Percentiles rank a stretch among this genome's conserved stretches.
Evolutionary conservation across 2,888 invertebrate genomes (phyloP).

Genomic region (Athripsodes cinereus): DNA sequence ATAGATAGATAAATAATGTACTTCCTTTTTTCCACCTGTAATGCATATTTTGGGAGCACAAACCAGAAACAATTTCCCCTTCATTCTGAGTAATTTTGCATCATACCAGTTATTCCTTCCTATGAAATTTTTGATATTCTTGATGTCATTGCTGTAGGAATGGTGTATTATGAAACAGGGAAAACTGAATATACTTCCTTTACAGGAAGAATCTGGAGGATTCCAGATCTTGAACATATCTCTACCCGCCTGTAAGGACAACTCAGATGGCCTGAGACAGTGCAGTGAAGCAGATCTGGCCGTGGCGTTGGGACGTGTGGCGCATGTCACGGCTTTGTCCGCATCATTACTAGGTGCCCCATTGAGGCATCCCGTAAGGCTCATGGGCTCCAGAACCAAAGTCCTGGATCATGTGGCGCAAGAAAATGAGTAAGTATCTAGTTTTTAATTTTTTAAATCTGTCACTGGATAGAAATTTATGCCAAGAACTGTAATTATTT

Average conservation of each 20-base stretch:
- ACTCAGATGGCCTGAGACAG: constrained; percentile 32
- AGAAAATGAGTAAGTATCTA: neutral
- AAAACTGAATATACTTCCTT: neutral
- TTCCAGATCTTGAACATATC: constrained; percentile 36
- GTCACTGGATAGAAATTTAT: too few relatives aligned
- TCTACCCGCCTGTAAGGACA: constrained; percentile 39
- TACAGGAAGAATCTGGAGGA: constrained; percentile 39
- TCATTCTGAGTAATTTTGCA: too few relatives aligned
- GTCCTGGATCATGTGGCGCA: constrained; percentile 60
- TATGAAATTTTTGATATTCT: too few relatives aligned
- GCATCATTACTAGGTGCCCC: constrained; percentile 81
- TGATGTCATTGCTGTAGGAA: too few relatives aligned
- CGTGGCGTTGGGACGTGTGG: constrained; percentile 82
- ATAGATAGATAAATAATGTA: too few relatives aligned
- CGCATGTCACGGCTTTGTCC: constrained; percentile 76
- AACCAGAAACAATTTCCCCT: too few relatives aligned
- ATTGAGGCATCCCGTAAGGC: constrained; percentile 73
- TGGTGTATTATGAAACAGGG: too few relatives aligned
- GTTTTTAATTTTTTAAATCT: too few relatives aligned
- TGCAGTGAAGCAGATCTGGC: constrained; percentile 60
- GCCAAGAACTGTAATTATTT: too few relatives aligned
- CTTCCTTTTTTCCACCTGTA: too few relatives aligned
- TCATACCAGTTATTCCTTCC: too few relatives aligned
- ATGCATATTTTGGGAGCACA: too few relatives aligned
- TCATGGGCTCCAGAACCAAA: constrained; percentile 76